Evolutionary conservation across 2,113 vertebrate genomes (phyloP), one percentile per base, ranked within the genome.

Genomic region (Dicrurus megarhynchus): DNA sequence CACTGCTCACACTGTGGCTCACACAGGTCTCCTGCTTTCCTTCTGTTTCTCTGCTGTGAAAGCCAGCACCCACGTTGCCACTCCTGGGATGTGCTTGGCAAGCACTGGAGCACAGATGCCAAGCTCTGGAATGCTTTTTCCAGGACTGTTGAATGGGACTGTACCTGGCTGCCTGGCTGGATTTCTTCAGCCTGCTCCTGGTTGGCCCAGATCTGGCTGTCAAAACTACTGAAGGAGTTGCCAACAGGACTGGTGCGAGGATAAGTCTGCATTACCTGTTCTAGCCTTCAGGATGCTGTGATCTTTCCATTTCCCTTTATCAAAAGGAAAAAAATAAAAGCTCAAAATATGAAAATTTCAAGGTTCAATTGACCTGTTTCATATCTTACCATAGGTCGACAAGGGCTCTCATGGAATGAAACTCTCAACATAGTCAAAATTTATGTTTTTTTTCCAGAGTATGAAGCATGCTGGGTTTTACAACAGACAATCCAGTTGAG

Each of bases 251-350:
- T 87, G 78, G 23, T 91, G 79, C 77, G 83, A 94, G 59, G 87
- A 87, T 93, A 93, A 87, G 47, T 91, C 68, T 91, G 82, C 56
- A 67, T 95, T 95, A 41, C 70, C 75, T 93, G 57, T 94, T 83
- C 76, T 83, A 89, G 75, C 78, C 63, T 84, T 90, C 73, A 89
- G 41, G n/a, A 89, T 89, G 42, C 49, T 3, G 20, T 75, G 56
- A 84, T 91, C 30, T 73, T 84, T 76, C 52, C 20, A 84, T 82
- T 95, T 94, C 52, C 37, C 55, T 82, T 87, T 74, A 42, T 82
- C 27, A 49, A 56, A 88, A 65, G 26, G 6, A n/a, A 67, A 75
- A 84, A 84, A 4, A 16, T 47, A 41, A 7, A 28, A 19, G 7
- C 32, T 10, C 2, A 55, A 49, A 82, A 49, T 7, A 65, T 2